These are phyloP conservation scores for Drusus annulatus DNA, from an alignment of 1,140 invertebrate species.

Conservation along the genomic window DNA sequence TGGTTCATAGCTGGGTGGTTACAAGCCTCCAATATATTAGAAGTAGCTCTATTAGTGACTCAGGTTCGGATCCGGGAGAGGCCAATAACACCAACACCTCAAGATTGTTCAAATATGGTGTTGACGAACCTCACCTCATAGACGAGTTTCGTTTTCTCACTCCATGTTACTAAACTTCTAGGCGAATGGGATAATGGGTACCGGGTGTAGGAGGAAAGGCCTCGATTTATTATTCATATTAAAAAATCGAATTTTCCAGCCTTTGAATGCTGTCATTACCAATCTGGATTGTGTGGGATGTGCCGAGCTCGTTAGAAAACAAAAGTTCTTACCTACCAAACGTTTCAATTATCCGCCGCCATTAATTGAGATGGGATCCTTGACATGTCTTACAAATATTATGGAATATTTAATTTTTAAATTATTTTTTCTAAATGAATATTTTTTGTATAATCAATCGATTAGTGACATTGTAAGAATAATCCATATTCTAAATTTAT, in stretches of 20 bases:
- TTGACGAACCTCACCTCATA: conserved; percentile 32
- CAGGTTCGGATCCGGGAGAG: conserved; percentile 52
- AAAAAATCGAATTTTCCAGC: conserved; percentile 35
- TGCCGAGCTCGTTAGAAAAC: conserved; percentile 27
- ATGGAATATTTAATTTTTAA: too few species aligned
- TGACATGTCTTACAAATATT: not conserved
- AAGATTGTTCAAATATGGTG: conserved; percentile 48
- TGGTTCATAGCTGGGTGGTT: not conserved
- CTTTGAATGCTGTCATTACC: conserved; percentile 30
- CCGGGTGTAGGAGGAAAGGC: conserved; percentile 49
- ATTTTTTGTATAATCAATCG: too few species aligned
- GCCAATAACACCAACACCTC: conserved; percentile 43
- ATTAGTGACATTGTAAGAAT: too few species aligned
- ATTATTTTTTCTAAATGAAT: too few species aligned
- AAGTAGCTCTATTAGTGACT: conserved; percentile 15
- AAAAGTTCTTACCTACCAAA: conserved; percentile 28
- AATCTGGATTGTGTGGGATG: conserved; percentile 38
- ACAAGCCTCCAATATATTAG: not conserved
- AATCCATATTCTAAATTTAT: too few species aligned
- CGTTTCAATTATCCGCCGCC: not conserved
- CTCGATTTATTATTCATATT: conserved; percentile 50
- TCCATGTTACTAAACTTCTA: not conserved
- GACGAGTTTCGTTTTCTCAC: conserved; percentile 1
- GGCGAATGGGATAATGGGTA: conserved; percentile 22
- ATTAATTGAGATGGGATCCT: conserved; percentile 15